Evolutionary conservation across 2,888 invertebrate species (phyloP).

Genomic region (Plebejus anna): DNA sequence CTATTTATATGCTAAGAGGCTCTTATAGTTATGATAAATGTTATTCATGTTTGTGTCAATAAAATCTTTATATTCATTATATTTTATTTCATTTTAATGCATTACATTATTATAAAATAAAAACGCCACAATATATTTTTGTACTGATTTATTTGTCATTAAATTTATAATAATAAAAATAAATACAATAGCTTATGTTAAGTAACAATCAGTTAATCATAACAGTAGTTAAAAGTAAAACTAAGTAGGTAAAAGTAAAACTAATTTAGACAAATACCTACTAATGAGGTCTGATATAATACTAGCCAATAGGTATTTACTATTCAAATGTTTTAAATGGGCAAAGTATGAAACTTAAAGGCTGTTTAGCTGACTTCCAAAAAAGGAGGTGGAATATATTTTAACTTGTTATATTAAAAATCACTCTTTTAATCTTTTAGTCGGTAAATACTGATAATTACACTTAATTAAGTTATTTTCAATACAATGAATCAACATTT

Average conservation of each 20-base stretch:
- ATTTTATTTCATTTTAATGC: neutral
- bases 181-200: conserved; percentile 21
- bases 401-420: neutral
- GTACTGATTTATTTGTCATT: conserved; percentile 5
- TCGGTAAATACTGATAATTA: conserved; percentile 2
- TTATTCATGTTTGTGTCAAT: neutral
- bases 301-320: neutral
- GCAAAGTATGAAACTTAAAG: neutral
- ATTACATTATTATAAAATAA: neutral
- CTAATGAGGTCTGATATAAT: neutral
- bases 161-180: conserved; percentile 5
- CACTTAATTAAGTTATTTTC: neutral
- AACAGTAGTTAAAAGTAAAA: neutral
- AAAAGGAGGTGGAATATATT: neutral
- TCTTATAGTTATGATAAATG: neutral
- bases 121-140: neutral
- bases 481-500: neutral
- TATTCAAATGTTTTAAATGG: neutral
- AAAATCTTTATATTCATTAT: neutral
- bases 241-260: neutral
- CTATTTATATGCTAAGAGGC: neutral
- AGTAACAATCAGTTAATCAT: neutral
- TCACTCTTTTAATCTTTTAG: neutral
- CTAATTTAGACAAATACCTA: neutral
- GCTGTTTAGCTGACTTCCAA: neutral